Base-by-base conservation (phyloP, 2,888 invertebrate species). In the Anoplius nigerrimus region DNA sequence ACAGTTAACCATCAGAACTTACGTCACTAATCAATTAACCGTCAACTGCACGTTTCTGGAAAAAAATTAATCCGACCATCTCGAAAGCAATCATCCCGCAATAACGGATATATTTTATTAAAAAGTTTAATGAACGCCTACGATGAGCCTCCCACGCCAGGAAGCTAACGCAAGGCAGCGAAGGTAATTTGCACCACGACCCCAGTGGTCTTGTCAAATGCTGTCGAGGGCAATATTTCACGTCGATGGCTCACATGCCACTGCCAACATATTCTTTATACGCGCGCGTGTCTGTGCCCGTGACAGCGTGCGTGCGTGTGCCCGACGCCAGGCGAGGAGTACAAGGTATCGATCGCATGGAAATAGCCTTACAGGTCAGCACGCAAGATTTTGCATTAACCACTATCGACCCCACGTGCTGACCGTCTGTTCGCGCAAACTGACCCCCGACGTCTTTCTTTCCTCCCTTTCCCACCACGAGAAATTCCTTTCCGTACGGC, bases 341-440 rank as follows among this genome's bases (percentile, higher is more conserved):
- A 60, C 58, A 42, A 62, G 62, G 63, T 80, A 79, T 79, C 79
- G 79, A 79, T 54, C 79, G 69, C 70, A 69, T 74, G 62, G 78
- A 74, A 79, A 80, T 80, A 79, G 75, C 80, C 73, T 73, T 72
- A 64, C 80, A 68, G 80, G 80, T 75, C 79, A 72, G 60, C 80
- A 80, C 80, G 80, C 79, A 68, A 75, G 69, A 80, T 79, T 80
- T 80, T 78, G 69, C 76, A 71, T 78, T 68, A 76, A 76, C 71
- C 66, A 61, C 62, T 71, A 78, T 78, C 76, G 74, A 79, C 54
- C 69, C 52, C 53, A 53, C 46, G 34, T 34, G 34, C 34, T 34
- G 34, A 34, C 34, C 34, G 34, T 34, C 34, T 34, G 34, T 34
- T 34, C 34, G 34, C 34, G 34, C 34, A 34, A 34, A 34, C 34